Conservation (phyloP, 2,797 vertebrate genomes). For the Melanotaenia boesemani region DNA sequence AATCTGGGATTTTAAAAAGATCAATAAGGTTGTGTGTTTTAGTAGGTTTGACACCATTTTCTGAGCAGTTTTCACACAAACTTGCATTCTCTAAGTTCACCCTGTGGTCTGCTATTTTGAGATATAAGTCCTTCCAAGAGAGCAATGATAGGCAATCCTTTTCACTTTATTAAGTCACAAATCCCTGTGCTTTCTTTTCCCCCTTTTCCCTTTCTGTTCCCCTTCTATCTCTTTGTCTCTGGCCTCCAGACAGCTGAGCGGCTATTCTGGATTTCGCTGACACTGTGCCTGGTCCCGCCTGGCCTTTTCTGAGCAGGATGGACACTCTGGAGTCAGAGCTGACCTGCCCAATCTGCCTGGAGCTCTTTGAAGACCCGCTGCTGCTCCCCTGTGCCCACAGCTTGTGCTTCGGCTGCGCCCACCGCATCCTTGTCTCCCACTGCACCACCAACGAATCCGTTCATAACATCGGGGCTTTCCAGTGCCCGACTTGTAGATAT, state of each 20-base stretch:
- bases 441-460: conserved; percentile 93
- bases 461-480: conserved; percentile 93
- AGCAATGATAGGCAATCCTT: conserved; percentile 55
- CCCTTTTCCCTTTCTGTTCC: conserved; percentile 6
- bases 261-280: conserved; percentile 95
- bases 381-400: conserved; percentile 97
- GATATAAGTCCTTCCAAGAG: conserved; percentile 54
- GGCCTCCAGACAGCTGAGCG: conserved; percentile 88
- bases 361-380: conserved; percentile 97
- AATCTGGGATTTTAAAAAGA: not conserved
- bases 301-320: conserved; percentile 90
- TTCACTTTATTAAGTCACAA: conserved; percentile 82
- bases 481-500: conserved; percentile 97
- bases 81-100: conserved; percentile 29
- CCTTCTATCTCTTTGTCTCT: conserved; percentile 73
- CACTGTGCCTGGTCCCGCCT: conserved; percentile 87
- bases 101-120: conserved; percentile 45
- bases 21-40: not conserved
- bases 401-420: conserved; percentile 95
- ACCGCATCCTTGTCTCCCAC: conserved; percentile 94
- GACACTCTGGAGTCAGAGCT: conserved; percentile 99
- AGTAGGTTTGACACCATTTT: not conserved
- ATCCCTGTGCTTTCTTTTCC: conserved; percentile 50
- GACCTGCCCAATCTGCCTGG: conserved; percentile 99
- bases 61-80: conserved; percentile 13